Base-by-base conservation (phyloP, 1,140 invertebrate species). In the Apis laboriosa region DNA sequence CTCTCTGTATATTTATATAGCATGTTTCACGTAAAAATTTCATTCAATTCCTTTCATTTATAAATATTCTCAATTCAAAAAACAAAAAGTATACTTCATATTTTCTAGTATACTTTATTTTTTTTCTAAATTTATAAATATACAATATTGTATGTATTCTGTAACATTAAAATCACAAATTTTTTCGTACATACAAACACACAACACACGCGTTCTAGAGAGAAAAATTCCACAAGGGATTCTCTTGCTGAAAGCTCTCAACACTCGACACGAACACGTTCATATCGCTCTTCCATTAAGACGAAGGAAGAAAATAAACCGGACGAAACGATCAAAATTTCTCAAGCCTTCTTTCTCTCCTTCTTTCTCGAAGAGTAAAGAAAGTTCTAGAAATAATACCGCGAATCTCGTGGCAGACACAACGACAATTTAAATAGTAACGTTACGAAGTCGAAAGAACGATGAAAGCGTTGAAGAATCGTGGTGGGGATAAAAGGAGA, bases 371-470 rank as follows among this genome's bases (percentile, higher is more conserved):
- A n/a, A n/a, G 61, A 34, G 34, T 11, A 75, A 43, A 64, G 61
- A 24, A 81, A 51, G 24, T 63, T 28, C 9, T 4, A 60, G 63
- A 75, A 81, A 81, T 81, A 81, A 75, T 67, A 81, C 53, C 55
- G 53, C 61, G 61, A 24, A 43, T n/a, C 12, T 55, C 9, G 51
- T 12, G n/a, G 28, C 28, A 49, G 51, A 64, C 67, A 75, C 63
- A 81, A 67, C 61, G 51, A 58, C 53, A 75, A 53, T 51, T 74
- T 80, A 66, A 80, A 63, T 21, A 34, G 34, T 28, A 63, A 74
- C 28, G 19, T 21, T 53, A 19, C 21, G 28, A n/a, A 51, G 34
- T 21, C 24, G 2, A 12, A 9, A 49, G 28, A n/a, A 51, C 11
- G 28, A 9, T 21, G 76, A 68, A 77, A 68, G 64, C 63, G 53